phyloP scores from a whole-genome alignment of 1,140 invertebrate genomes.

The Tetramorium alpestre region DNA sequence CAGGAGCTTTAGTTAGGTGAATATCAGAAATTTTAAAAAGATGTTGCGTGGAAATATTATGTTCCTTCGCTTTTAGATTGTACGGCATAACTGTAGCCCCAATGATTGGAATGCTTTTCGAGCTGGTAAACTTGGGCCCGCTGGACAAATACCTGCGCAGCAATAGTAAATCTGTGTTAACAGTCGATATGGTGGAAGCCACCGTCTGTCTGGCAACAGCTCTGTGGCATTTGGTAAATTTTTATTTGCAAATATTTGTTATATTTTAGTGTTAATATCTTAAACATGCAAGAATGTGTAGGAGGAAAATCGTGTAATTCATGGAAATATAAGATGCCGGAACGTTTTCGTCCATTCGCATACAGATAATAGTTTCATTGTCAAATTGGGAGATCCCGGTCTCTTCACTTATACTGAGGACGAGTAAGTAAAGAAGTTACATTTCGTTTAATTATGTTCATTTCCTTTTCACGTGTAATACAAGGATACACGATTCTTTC shows the following conservation, averaged over 20 bases:
- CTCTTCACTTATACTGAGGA: slow-evolving; percentile 85
- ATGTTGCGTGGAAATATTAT: not conserved
- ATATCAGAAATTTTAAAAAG: not conserved
- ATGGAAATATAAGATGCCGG: slow-evolving; percentile 94
- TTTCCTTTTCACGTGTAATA: not conserved
- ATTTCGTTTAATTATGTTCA: not conserved
- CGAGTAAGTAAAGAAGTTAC: slow-evolving; percentile 87
- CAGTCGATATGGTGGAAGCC: slow-evolving; percentile 92
- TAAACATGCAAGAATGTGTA: slow-evolving; percentile 72
- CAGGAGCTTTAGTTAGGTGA: slow-evolving; percentile 89
- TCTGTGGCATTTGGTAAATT: slow-evolving; percentile 91
- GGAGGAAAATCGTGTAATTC: slow-evolving; percentile 92
- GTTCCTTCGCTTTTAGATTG: slow-evolving; percentile 79
- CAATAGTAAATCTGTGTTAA: slow-evolving; percentile 86
- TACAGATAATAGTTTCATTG: slow-evolving; percentile 89
- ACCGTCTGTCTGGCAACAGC: slow-evolving; percentile 91
- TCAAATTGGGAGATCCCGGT: slow-evolving; percentile 93
- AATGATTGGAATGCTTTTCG: slow-evolving; percentile 92
- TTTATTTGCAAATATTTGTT: not conserved
- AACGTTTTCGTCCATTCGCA: slow-evolving; percentile 91
- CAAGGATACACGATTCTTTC: slow-evolving; percentile 1
- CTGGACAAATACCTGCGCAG: slow-evolving; percentile 90
- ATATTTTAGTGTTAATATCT: slow-evolving; percentile 25
- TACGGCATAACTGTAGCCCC: slow-evolving; percentile 92
- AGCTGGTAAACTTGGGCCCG: slow-evolving; percentile 91